Evolutionary conservation across 1,140 invertebrate genomes (phyloP).

Genomic region (Bombus huntii): DNA sequence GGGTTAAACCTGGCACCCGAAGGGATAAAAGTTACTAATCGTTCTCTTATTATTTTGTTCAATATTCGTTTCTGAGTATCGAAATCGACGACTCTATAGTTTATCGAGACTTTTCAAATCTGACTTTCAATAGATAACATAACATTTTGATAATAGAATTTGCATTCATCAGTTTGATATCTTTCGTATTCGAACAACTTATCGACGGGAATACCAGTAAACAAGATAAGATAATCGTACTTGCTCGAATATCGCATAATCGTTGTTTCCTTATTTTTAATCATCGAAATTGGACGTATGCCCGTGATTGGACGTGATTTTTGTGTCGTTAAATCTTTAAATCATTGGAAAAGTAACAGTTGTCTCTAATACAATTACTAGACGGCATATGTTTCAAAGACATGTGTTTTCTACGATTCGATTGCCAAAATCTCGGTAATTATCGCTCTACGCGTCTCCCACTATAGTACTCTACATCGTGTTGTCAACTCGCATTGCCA

Average conservation of each 20-base stretch:
- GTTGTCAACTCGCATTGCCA: background rate
- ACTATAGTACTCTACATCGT: too few relatives aligned
- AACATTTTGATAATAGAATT: background rate
- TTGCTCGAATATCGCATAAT: background rate
- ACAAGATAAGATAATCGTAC: constrained; percentile 24
- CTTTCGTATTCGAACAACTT: background rate
- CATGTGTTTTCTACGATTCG: too few relatives aligned
- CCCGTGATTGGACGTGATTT: background rate
- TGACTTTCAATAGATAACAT: background rate
- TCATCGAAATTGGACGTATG: background rate
- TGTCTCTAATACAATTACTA: background rate
- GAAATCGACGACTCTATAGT: background rate
- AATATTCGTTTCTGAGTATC: background rate
- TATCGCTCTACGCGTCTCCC: background rate
- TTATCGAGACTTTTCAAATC: too few relatives aligned
- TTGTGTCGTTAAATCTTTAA: background rate
- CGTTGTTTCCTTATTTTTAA: background rate
- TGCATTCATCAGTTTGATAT: background rate
- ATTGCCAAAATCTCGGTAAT: background rate
- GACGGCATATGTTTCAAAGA: background rate
- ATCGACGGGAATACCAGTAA: background rate
- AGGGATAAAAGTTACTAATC: too few relatives aligned
- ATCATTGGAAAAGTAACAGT: background rate
- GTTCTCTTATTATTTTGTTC: background rate
- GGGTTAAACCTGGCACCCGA: constrained; percentile 29